These are phyloP conservation scores for Pyrrhosoma nymphula DNA, from an alignment of 2,888 invertebrate species.

Conservation along the genomic window DNA sequence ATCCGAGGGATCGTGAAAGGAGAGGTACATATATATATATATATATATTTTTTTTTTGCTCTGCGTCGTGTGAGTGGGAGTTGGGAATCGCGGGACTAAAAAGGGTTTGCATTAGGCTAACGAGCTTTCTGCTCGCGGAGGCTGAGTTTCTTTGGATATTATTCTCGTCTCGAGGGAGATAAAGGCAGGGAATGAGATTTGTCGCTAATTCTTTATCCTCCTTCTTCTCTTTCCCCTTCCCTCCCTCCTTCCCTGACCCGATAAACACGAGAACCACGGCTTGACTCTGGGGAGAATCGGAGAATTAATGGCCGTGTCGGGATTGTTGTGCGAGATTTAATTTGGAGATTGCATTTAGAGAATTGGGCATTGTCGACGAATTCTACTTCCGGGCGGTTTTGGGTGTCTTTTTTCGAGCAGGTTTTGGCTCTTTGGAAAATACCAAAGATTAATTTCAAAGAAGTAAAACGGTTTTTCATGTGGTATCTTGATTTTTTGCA, in stretches of 20 bases:
- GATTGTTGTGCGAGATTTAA: neutral
- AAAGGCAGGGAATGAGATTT: neutral
- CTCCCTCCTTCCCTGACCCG: neutral
- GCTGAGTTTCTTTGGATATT: neutral
- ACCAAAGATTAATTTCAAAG: neutral
- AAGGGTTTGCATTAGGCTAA: constrained; percentile 46
- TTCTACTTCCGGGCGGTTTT: neutral
- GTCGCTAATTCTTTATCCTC: constrained; percentile 17
- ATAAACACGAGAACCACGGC: neutral
- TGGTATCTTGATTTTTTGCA: neutral
- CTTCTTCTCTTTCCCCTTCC: too few relatives aligned
- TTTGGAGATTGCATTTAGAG: neutral
- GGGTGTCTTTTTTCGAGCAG: neutral
- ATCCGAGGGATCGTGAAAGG: constrained; percentile 24
- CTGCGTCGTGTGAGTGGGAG: neutral
- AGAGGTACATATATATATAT: neutral
- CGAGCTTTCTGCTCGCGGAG: constrained; percentile 48
- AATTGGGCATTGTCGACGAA: neutral
- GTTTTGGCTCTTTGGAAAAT: neutral
- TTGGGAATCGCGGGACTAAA: neutral
- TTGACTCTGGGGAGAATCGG: neutral
- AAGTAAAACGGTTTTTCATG: neutral
- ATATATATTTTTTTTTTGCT: neutral
- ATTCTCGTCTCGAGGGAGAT: neutral
- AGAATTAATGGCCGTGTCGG: neutral